Percentiles rank a stretch among this genome's conserved stretches.
Evolutionary conservation across 2,113 vertebrate genomes (phyloP).

Genomic region (Embiotoca jacksoni): DNA sequence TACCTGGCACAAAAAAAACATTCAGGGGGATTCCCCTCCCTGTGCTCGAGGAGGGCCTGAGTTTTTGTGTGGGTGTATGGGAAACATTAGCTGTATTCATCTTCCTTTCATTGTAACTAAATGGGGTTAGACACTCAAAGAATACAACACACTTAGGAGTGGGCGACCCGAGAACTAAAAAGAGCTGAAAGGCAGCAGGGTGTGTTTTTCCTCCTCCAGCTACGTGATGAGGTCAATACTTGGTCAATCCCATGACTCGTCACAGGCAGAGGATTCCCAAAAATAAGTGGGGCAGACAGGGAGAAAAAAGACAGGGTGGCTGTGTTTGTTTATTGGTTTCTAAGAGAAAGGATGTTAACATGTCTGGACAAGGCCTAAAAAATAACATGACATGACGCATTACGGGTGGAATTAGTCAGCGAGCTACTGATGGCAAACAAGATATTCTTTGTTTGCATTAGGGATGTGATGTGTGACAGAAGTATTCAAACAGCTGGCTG

Average conservation of each 20-base stretch:
- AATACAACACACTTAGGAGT: conserved; percentile 36
- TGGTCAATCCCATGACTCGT: conserved; percentile 64
- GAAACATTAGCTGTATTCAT: conserved; percentile 55
- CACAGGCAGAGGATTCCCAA: conserved; percentile 73
- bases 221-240: conserved; percentile 58
- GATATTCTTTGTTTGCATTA: conserved; percentile 18
- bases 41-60: neutral
- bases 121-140: conserved; percentile 14
- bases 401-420: conserved; percentile 22
- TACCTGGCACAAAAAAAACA: conserved; percentile 59
- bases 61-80: conserved; percentile 58
- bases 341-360: conserved; percentile 61
- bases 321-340: conserved; percentile 70
- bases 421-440: conserved; percentile 10
- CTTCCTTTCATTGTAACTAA: conserved; percentile 70
- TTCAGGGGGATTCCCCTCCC: conserved; percentile 72
- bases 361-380: conserved; percentile 64
- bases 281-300: conserved; percentile 13
- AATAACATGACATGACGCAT: conserved; percentile 44
- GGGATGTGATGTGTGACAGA: conserved; percentile 10
- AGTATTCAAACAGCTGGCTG: conserved; percentile 24
- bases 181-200: conserved; percentile 9
- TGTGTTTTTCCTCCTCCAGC: conserved; percentile 46
- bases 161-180: conserved; percentile 5
- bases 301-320: conserved; percentile 35